A percentile compares a stretch with the other conserved stretches of the same genome.
Conservation (phyloP, 2,113 vertebrate genomes). For the Puma concolor region DNA sequence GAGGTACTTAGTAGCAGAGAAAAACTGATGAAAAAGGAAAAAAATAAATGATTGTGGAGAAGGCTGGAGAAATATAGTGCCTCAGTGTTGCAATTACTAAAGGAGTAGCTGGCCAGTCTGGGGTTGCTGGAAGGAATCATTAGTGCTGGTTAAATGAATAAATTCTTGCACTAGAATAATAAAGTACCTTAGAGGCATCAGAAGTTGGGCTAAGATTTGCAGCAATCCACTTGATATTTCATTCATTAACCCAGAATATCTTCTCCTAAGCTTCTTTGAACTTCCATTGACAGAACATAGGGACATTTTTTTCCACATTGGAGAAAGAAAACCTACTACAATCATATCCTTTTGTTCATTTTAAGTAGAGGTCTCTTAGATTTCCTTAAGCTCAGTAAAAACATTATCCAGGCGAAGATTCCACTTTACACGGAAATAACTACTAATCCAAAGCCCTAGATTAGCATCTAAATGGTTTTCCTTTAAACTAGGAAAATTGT, state of each 20-base stretch:
- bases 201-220: not conserved
- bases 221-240: slow-evolving; percentile 34
- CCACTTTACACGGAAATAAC: not conserved
- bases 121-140: slow-evolving; percentile 24
- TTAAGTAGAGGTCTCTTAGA: slow-evolving; percentile 52
- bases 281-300: not conserved
- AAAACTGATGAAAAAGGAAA: not conserved
- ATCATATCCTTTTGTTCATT: slow-evolving; percentile 36
- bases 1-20: not conserved
- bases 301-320: not conserved
- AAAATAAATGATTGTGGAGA: slow-evolving; percentile 24
- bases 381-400: slow-evolving; percentile 49
- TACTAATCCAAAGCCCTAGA: slow-evolving; percentile 10
- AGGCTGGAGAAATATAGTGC: not conserved
- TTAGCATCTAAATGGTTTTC: slow-evolving; percentile 26
- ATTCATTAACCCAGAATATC: slow-evolving; percentile 54
- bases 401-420: slow-evolving; percentile 25
- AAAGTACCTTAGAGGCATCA: slow-evolving; percentile 19
- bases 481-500: not conserved
- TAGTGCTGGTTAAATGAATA: slow-evolving; percentile 29
- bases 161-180: slow-evolving; percentile 55
- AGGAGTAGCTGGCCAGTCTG: not conserved
- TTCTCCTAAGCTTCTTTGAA: slow-evolving; percentile 27
- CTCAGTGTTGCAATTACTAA: not conserved
- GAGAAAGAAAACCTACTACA: slow-evolving; percentile 3